phyloP scores from a whole-genome alignment of 2,113 vertebrate genomes.

The Hypanus sabinus region DNA sequence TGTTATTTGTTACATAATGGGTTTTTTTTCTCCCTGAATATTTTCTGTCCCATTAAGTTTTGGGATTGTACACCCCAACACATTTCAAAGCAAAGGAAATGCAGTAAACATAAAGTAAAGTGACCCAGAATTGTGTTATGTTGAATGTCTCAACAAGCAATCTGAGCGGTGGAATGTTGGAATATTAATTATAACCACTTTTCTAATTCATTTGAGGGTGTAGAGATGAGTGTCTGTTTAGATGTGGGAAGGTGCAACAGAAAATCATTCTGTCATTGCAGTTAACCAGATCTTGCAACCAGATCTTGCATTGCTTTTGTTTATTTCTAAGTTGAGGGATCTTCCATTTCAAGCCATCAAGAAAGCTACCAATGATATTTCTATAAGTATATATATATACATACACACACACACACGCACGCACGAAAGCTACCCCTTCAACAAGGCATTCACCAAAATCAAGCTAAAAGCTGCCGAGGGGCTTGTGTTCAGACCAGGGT shows the following conservation, averaged over 20 bases:
- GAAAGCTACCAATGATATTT: neutral
- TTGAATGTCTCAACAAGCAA: neutral
- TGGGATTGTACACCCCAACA: neutral
- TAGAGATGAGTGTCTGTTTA: neutral
- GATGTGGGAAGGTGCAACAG: neutral
- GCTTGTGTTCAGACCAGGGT: neutral
- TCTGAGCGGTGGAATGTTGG: neutral
- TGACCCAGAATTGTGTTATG: neutral
- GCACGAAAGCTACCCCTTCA: neutral
- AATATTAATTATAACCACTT: neutral
- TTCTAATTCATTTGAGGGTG: neutral
- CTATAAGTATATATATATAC: neutral
- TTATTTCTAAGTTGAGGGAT: neutral
- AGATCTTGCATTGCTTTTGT: neutral
- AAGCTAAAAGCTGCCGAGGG: neutral
- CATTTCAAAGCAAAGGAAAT: neutral
- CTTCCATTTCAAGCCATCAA: neutral
- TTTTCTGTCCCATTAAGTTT: neutral
- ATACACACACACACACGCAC: too few species aligned
- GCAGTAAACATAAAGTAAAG: neutral
- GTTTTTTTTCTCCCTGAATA: neutral
- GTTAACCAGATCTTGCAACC: neutral
- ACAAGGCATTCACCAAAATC: neutral
- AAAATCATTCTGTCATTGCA: neutral
- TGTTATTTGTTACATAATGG: neutral